Conservation (phyloP, 2,797 vertebrate genomes). For the Acrossocheilus wenchowensis region DNA sequence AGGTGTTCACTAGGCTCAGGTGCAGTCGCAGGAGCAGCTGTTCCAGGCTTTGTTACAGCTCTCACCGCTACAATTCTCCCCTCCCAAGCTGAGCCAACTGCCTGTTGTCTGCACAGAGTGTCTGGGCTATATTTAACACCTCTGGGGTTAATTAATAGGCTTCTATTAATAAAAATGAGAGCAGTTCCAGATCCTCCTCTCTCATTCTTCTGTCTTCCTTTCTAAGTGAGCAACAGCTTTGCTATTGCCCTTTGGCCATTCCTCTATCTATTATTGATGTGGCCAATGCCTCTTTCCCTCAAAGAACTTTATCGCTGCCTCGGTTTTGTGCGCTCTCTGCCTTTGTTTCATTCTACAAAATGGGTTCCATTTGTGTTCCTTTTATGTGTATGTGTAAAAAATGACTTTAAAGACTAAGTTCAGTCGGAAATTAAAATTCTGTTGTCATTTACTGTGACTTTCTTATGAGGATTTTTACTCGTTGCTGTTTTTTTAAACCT, state of each 20-base stretch:
- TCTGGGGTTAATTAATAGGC: conserved; percentile 79
- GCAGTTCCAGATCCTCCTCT: conserved; percentile 68
- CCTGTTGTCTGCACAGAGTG: conserved; percentile 71
- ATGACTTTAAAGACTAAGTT: not conserved
- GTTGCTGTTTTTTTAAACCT: not conserved
- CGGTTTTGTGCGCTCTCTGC: not conserved
- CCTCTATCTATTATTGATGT: conserved; percentile 67
- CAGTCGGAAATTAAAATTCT: not conserved
- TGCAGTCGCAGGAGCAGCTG: conserved; percentile 68
- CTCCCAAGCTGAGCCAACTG: conserved; percentile 71
- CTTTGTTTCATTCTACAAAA: not conserved
- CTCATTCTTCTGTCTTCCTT: conserved; percentile 45
- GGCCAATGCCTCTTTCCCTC: conserved; percentile 56
- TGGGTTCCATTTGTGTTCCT: not conserved
- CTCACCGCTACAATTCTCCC: conserved; percentile 54
- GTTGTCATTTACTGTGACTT: not conserved
- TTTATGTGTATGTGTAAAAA: not conserved
- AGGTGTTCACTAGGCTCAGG: conserved; percentile 39
- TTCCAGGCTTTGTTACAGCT: conserved; percentile 63
- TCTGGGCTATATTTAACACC: conserved; percentile 77
- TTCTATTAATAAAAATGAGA: conserved; percentile 79
- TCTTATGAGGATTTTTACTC: not conserved
- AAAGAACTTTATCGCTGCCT: conserved; percentile 42
- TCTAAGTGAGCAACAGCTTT: conserved; percentile 65
- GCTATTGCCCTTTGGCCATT: conserved; percentile 58